phyloP scores from a whole-genome alignment of 2,888 invertebrate genomes.

The Ceratothoa steindachneri region DNA sequence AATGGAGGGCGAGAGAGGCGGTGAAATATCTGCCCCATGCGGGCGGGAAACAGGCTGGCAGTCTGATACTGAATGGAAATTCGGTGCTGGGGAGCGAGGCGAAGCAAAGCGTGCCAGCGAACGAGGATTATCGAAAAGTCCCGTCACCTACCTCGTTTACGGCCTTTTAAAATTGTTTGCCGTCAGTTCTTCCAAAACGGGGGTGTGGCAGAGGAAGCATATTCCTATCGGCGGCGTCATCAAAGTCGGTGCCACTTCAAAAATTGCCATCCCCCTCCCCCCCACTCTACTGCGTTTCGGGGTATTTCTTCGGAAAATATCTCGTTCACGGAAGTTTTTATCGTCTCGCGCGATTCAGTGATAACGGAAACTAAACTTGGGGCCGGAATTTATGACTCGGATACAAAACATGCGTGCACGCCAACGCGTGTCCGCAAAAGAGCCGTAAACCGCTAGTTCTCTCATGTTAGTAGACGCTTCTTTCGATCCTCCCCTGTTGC shows the following conservation, averaged over 20 bases:
- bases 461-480: too few species aligned
- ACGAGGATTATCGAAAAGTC: conserved; percentile 9
- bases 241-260: conserved; percentile 1
- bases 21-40: conserved; percentile 13
- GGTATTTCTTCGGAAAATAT: not conserved
- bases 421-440: too few species aligned
- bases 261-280: not conserved
- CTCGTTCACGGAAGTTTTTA: conserved; percentile 1
- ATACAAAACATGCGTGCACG: not conserved
- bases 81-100: not conserved
- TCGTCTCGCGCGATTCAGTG: not conserved
- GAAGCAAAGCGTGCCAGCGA: not conserved
- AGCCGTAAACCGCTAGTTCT: too few species aligned
- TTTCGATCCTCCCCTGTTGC: too few species aligned
- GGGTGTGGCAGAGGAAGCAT: too few species aligned
- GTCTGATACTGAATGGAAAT: not conserved
- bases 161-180: not conserved
- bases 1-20: conserved; percentile 1
- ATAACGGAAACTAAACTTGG: not conserved
- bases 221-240: too few species aligned
- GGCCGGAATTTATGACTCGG: conserved; percentile 3
- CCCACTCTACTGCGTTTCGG: too few species aligned
- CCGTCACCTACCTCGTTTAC: not conserved
- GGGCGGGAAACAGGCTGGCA: conserved; percentile 4
- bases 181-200: too few species aligned